Percentiles rank a stretch among this genome's conserved stretches.
Evolutionary conservation across 1,140 invertebrate species (phyloP).

Genomic region (Rhopalosiphum maidis): DNA sequence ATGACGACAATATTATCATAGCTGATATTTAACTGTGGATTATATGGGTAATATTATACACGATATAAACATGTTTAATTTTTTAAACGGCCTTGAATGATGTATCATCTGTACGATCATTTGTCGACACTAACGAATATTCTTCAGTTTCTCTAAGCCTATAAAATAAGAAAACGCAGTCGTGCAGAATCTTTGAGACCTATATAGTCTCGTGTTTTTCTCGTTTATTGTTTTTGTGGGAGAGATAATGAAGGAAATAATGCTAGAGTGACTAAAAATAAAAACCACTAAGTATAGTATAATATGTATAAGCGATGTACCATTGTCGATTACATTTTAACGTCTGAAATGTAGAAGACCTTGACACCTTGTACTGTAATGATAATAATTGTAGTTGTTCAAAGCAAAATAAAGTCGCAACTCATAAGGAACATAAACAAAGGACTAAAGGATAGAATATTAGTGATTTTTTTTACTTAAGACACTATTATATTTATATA

Average conservation of each 20-base stretch:
- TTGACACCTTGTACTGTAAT: background rate
- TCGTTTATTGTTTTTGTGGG: constrained; percentile 24
- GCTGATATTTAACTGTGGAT: background rate
- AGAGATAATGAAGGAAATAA: background rate
- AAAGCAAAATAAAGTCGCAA: background rate
- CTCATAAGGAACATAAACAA: background rate
- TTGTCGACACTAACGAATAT: background rate
- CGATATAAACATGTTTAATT: background rate
- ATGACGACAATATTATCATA: background rate
- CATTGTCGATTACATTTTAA: background rate
- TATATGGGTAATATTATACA: background rate
- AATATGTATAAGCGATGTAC: background rate
- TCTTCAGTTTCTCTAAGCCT: background rate
- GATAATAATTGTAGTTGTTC: background rate
- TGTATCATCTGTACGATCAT: constrained; percentile 18
- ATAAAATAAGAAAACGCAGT: background rate
- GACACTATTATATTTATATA: background rate
- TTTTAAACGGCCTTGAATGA: background rate
- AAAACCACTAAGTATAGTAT: background rate
- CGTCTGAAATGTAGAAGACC: background rate
- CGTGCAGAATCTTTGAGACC: background rate
- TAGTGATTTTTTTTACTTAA: background rate
- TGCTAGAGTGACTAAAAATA: background rate
- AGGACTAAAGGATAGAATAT: background rate
- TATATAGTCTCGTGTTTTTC: background rate